phyloP scores from a whole-genome alignment of 2,113 vertebrate species.

The Sturnira hondurensis region DNA sequence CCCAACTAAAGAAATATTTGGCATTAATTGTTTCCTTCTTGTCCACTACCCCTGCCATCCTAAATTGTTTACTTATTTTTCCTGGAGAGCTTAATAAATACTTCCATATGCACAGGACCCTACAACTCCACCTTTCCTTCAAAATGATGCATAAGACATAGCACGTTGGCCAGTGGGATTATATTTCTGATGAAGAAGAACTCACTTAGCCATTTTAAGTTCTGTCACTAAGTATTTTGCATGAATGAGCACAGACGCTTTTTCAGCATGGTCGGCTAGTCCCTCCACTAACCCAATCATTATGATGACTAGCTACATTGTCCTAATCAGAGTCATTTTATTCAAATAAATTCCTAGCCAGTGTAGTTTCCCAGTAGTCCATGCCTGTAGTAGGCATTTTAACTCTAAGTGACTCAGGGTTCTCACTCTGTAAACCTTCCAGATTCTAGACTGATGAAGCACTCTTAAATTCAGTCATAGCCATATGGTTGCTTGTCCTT shows the following conservation, averaged over 20 bases:
- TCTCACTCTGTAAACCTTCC: slow-evolving; percentile 36
- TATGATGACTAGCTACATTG: slow-evolving; percentile 62
- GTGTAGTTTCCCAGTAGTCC: slow-evolving; percentile 29
- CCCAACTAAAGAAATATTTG: slow-evolving; percentile 10
- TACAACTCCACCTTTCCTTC: background rate
- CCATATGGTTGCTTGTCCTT: background rate
- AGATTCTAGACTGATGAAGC: background rate
- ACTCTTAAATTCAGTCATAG: background rate
- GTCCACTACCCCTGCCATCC: background rate
- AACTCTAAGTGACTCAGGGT: slow-evolving; percentile 34
- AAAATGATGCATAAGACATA: slow-evolving; percentile 1
- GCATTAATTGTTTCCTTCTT: slow-evolving; percentile 1
- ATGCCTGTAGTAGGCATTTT: slow-evolving; percentile 32
- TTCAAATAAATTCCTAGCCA: slow-evolving; percentile 70
- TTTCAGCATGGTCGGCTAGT: slow-evolving; percentile 6
- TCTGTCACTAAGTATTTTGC: slow-evolving; percentile 21
- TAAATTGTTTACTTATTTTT: background rate
- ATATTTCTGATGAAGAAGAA: background rate
- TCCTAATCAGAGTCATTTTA: slow-evolving; percentile 72
- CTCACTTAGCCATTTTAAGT: slow-evolving; percentile 1
- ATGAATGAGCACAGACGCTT: slow-evolving; percentile 32
- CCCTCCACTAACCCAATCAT: slow-evolving; percentile 40
- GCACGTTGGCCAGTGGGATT: background rate
- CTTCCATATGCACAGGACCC: background rate
- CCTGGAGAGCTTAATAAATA: background rate